Percentiles rank a stretch among this genome's conserved stretches.
Evolutionary conservation across 1,140 invertebrate species (phyloP).

Genomic region (Neotoxoptera formosana): DNA sequence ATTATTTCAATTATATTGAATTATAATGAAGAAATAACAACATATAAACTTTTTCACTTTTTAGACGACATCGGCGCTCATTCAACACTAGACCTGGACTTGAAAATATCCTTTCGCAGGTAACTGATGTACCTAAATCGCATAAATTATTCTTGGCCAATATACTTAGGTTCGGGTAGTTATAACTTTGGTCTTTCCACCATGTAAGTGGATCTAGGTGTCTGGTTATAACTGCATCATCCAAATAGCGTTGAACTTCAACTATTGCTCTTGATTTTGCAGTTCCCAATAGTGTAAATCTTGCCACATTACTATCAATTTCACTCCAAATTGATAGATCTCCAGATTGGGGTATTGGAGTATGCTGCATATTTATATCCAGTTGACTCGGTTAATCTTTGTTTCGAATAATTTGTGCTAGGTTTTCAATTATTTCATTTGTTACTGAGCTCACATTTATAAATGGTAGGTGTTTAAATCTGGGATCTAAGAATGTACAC

Average conservation of each 20-base stretch:
- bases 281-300: background rate
- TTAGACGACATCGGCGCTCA: background rate
- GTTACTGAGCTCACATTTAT: too few relatives aligned
- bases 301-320: background rate
- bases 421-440: background rate
- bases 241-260: constrained; percentile 59
- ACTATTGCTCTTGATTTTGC: constrained; percentile 52
- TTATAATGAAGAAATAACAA: background rate
- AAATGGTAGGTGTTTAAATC: too few relatives aligned
- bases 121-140: background rate
- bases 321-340: background rate
- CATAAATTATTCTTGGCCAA: background rate
- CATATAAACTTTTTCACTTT: constrained; percentile 22
- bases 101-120: background rate
- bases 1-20: background rate
- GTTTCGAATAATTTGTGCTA: background rate
- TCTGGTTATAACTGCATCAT: constrained; percentile 57
- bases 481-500: too few relatives aligned
- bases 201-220: constrained; percentile 59
- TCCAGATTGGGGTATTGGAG: background rate
- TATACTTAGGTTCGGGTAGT: background rate
- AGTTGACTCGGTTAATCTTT: too few relatives aligned
- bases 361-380: too few relatives aligned
- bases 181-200: constrained; percentile 1
- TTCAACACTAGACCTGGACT: background rate